Evolutionary conservation across 2,113 vertebrate species (phyloP).

Genomic region (Hippocampus mohnikei): DNA sequence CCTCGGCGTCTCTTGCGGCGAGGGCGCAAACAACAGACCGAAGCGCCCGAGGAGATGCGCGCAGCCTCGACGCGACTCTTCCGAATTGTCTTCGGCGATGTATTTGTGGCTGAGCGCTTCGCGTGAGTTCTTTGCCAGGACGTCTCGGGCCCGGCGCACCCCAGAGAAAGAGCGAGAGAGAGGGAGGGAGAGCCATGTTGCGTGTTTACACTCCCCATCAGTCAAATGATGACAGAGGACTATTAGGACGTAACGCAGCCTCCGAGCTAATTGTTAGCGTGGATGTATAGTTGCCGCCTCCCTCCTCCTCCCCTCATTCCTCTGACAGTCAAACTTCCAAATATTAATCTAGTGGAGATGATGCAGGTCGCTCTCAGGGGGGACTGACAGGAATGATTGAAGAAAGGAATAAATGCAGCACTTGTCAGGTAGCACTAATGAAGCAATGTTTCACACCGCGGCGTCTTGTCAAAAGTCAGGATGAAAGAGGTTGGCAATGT

Average conservation of each 20-base stretch:
- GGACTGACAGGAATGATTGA: slow-evolving; percentile 59
- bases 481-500: not conserved
- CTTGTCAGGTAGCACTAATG: slow-evolving; percentile 20
- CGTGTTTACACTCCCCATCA: slow-evolving; percentile 62
- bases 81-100: slow-evolving; percentile 10
- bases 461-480: not conserved
- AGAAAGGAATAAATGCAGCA: slow-evolving; percentile 52
- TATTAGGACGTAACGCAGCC: slow-evolving; percentile 68
- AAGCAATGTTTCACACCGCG: not conserved
- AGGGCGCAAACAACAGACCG: slow-evolving; percentile 48
- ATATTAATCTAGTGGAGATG: slow-evolving; percentile 68
- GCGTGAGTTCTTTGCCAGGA: slow-evolving; percentile 40
- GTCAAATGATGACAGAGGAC: slow-evolving; percentile 65
- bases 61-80: slow-evolving; percentile 4
- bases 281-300: slow-evolving; percentile 23
- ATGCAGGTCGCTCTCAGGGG: slow-evolving; percentile 64
- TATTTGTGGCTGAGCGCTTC: slow-evolving; percentile 12
- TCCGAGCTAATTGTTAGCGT: slow-evolving; percentile 68
- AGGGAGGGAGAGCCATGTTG: slow-evolving; percentile 20
- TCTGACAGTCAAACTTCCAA: slow-evolving; percentile 71
- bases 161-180: not conserved
- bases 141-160: slow-evolving; percentile 38
- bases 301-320: slow-evolving; percentile 27
- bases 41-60: slow-evolving; percentile 41
- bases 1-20: slow-evolving; percentile 73